Conservation (phyloP, 2,113 vertebrate species). For the Noctilio leporinus region DNA sequence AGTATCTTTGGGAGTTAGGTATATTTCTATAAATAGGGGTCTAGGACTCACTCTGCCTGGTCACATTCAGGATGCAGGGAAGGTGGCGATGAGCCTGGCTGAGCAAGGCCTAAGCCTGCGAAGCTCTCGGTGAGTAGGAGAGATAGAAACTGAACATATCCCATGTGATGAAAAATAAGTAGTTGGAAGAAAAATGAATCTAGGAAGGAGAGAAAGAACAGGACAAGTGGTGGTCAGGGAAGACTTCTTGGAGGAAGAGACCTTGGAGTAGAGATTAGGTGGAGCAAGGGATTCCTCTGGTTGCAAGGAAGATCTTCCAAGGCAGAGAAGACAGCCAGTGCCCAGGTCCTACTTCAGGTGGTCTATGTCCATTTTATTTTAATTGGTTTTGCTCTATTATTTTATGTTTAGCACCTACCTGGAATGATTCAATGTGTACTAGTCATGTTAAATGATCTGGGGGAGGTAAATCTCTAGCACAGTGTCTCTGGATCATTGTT, state of each 20-base stretch:
- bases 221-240: neutral
- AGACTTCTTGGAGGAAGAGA: neutral
- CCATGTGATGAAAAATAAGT: neutral
- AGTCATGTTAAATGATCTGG: neutral
- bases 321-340: neutral
- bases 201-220: neutral
- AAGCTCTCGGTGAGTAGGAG: neutral
- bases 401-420: neutral
- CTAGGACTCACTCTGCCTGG: neutral
- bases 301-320: neutral
- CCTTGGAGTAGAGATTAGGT: neutral
- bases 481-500: neutral
- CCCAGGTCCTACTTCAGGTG: neutral
- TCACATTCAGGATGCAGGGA: neutral
- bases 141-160: neutral
- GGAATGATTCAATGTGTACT: neutral
- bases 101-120: no score
- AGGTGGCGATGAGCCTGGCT: neutral
- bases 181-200: neutral
- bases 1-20: neutral
- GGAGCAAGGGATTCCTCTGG: neutral
- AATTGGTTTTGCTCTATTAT: neutral
- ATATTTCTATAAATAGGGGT: neutral
- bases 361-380: neutral
- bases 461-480: neutral